These are phyloP conservation scores for Bradypus variegatus DNA, from an alignment of 2,797 vertebrate species.

Conservation along the genomic window DNA sequence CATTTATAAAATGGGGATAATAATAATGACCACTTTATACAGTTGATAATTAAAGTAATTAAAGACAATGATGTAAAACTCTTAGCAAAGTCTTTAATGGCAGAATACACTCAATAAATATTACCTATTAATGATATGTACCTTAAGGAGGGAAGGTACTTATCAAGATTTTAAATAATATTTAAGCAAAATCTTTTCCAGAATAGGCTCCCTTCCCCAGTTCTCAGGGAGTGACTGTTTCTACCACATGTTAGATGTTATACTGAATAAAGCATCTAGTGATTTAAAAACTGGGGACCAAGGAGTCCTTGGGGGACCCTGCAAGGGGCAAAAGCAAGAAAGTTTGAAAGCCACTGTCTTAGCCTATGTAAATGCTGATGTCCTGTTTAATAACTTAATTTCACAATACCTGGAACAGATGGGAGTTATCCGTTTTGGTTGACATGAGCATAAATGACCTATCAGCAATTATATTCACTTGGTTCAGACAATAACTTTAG, in stretches of 20 bases:
- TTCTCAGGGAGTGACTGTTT: background rate
- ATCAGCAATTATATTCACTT: background rate
- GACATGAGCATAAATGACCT: background rate
- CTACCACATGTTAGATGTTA: background rate
- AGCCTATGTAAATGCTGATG: background rate
- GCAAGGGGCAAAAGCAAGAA: background rate
- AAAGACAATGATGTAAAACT: background rate
- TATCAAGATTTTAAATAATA: background rate
- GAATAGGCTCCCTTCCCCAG: background rate
- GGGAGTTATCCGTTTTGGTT: background rate
- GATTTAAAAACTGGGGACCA: background rate
- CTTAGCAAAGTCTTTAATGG: background rate
- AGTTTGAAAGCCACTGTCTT: background rate
- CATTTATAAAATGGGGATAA: background rate
- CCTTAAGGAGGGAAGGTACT: background rate
- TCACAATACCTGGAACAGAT: background rate
- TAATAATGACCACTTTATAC: background rate
- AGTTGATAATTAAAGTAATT: background rate
- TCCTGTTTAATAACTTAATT: background rate
- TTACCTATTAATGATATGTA: background rate
- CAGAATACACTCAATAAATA: background rate
- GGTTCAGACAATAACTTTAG: background rate
- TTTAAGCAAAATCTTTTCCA: constrained; percentile 6
- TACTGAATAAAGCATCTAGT: background rate
- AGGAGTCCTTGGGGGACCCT: background rate